A percentile compares a stretch with the other conserved stretches of the same genome.
Conservation (phyloP, 1,140 invertebrate genomes). For the Laodelphax striatellus region DNA sequence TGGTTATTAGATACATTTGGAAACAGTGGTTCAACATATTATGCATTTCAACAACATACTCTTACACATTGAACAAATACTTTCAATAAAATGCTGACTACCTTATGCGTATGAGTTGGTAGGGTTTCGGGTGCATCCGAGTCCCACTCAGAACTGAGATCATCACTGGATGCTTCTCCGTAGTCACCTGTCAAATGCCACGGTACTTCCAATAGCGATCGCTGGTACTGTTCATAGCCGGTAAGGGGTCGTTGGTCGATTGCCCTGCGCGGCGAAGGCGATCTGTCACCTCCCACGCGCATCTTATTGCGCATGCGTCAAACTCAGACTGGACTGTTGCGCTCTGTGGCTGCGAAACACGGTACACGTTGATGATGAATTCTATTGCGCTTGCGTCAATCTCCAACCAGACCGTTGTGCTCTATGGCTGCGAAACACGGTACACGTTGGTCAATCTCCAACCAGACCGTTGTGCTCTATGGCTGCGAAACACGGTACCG, state of each 20-base stretch:
- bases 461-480: too few species aligned
- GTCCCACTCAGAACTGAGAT: constrained; percentile 82
- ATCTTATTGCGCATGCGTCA: constrained; percentile 8
- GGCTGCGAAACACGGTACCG: too few species aligned
- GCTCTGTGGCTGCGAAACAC: too few species aligned
- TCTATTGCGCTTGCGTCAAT: constrained; percentile 4
- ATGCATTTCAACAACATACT: too few species aligned
- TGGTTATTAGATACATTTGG: too few species aligned
- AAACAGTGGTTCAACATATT: too few species aligned
- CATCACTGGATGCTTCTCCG: constrained; percentile 73
- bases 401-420: too few species aligned
- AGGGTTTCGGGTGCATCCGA: constrained; percentile 48
- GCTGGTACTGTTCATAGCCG: constrained; percentile 70
- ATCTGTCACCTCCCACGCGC: constrained; percentile 23
- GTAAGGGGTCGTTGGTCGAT: constrained; percentile 29
- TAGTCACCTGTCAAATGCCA: constrained; percentile 48
- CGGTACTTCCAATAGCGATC: constrained; percentile 59
- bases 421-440: too few species aligned
- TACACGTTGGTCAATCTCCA: too few species aligned
- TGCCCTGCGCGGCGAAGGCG: constrained; percentile 29
- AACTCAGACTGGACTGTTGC: too few species aligned
- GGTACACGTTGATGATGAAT: not conserved
- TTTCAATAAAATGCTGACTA: too few species aligned
- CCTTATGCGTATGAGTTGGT: constrained; percentile 25
- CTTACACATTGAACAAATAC: too few species aligned